Evolutionary conservation across 1,140 invertebrate genomes (phyloP).

Genomic region (Drosophila saltans): DNA sequence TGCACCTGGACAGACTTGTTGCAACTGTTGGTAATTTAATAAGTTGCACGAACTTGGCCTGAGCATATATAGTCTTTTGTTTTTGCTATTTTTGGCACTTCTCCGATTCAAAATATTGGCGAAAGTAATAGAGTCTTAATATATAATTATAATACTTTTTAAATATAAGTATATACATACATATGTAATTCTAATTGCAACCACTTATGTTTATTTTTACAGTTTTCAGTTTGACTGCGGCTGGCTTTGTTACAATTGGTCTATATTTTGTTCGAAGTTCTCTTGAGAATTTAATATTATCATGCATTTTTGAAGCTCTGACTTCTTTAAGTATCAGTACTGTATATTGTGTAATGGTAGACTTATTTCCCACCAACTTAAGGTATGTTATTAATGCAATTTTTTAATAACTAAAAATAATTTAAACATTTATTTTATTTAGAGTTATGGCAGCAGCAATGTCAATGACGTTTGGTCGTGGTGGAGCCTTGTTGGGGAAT

Average conservation of each 20-base stretch:
- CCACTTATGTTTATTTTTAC: neutral
- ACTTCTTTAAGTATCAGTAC: slow-evolving; percentile 90
- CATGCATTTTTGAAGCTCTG: slow-evolving; percentile 90
- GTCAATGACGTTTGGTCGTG: slow-evolving; percentile 88
- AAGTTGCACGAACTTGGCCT: too few relatives aligned
- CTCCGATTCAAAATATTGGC: too few relatives aligned
- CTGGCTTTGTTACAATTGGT: slow-evolving; percentile 89
- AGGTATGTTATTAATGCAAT: slow-evolving; percentile 84
- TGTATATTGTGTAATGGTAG: slow-evolving; percentile 90
- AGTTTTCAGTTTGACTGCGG: slow-evolving; percentile 88
- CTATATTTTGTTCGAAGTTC: slow-evolving; percentile 90
- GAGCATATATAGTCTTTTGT: too few relatives aligned
- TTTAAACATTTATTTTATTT: slow-evolving; percentile 76
- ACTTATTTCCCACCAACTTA: slow-evolving; percentile 91
- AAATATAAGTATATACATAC: neutral
- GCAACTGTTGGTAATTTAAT: neutral
- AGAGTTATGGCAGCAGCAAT: slow-evolving; percentile 91
- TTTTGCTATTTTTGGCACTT: too few relatives aligned
- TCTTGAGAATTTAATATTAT: slow-evolving; percentile 88
- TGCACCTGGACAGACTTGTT: neutral
- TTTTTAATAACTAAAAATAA: neutral
- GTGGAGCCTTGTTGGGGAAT: slow-evolving; percentile 88
- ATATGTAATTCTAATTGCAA: neutral
- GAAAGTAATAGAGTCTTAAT: too few relatives aligned
- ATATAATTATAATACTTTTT: too few relatives aligned